Evolutionary conservation across 2,113 vertebrate species (phyloP).

Genomic region (Alethe castanea): DNA sequence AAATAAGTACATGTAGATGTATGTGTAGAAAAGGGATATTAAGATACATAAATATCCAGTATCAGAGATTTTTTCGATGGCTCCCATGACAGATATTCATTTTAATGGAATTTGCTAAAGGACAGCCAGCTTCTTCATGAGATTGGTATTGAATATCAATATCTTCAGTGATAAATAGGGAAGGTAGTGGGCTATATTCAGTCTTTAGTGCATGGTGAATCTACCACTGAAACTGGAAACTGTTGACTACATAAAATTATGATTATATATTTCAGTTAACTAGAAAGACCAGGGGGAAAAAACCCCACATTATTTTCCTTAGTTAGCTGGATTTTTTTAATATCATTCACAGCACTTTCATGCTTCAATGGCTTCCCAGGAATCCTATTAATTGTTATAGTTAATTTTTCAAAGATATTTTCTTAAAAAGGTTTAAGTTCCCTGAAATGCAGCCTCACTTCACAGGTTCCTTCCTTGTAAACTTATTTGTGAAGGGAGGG

Average conservation of each 20-base stretch:
- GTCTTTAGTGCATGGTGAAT: neutral
- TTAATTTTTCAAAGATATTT: neutral
- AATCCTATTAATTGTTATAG: neutral
- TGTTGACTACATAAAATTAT: neutral
- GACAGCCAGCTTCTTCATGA: neutral
- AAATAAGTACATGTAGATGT: neutral
- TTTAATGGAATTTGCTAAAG: conserved; percentile 31
- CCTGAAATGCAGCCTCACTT: neutral
- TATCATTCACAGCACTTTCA: neutral
- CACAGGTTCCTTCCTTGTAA: neutral
- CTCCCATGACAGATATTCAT: neutral
- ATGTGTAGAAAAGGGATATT: neutral
- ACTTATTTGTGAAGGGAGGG: conserved; percentile 27
- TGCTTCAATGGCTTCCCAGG: neutral
- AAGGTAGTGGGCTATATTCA: neutral
- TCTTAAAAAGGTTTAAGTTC: neutral
- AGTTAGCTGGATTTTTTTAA: neutral
- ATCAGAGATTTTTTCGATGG: neutral
- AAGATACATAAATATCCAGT: neutral
- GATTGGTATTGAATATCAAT: conserved; percentile 35
- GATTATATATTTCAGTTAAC: neutral
- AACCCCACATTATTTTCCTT: neutral
- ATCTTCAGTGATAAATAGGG: conserved; percentile 21
- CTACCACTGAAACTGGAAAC: neutral
- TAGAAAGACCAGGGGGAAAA: neutral